Base-by-base conservation (phyloP, 2,113 vertebrate species). In the Antennarius striatus region DNA sequence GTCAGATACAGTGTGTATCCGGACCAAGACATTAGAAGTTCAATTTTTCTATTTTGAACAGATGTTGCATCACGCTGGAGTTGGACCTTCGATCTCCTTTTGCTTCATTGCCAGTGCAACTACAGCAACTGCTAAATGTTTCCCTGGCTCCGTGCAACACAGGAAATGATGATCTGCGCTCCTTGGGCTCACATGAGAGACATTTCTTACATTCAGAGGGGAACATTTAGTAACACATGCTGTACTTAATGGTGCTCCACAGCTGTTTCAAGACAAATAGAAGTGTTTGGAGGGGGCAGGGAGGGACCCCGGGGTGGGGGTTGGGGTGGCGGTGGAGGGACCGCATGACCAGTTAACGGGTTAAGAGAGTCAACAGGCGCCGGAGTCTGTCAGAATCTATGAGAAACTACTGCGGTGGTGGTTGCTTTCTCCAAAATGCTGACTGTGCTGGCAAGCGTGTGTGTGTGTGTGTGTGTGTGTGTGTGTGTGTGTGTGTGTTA, bases 201-300 rank as follows among this genome's bases (percentile, higher is more conserved):
- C 71, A 71, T 73, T 86, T 85, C 70, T 84, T 40, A 49, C 71
- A 53, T 79, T 88, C 83, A 85, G 76, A 30, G 49, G 89, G 86
- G 86, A 88, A 67, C 62, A 22, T 86, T 87, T 75, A 88, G 73
- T 53, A 84, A 72, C 85, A 89, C 88, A 88, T 84, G 86, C 69
- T 5, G 68, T 39, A 68, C 80, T 86, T 68, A 74, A 52, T 39
- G 36, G 71, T 65, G 54, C 83, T 78, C 77, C 75, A 70, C 86
- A 91, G 88, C 88, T 91, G 87, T 86, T 89, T 80, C 79, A 52
- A 75, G 78, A 83, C 69, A 85, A 85, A 87, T 76, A 82, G 66
- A 70, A 77, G 66, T 62, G 77, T 86, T 81, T 17, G 49, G 65
- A 80, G 69, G 56, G 22, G 67, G 62, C 69, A 49, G 52, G 57